phyloP scores from a whole-genome alignment of 2,797 vertebrate species.

The Hephaestus fuliginosus region DNA sequence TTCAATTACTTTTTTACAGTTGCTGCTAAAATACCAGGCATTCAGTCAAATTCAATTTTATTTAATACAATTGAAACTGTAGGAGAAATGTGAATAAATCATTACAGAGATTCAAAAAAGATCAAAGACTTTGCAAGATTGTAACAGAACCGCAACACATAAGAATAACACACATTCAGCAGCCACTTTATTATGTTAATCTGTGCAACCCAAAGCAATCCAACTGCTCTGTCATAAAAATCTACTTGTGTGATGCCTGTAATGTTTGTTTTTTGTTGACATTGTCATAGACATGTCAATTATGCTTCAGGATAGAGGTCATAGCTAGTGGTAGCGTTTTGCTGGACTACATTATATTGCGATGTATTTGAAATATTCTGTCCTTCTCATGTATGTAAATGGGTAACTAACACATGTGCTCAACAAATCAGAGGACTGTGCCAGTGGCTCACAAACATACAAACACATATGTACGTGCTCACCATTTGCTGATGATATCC shows the following conservation, averaged over 20 bases:
- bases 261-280: too few species aligned
- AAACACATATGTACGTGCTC: background rate
- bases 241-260: too few species aligned
- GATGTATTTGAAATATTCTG: background rate
- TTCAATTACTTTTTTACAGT: too few species aligned
- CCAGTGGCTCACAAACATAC: background rate
- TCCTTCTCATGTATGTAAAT: background rate
- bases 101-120: background rate
- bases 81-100: background rate
- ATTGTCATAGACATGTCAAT: background rate
- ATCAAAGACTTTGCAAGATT: too few species aligned
- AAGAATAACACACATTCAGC: too few species aligned
- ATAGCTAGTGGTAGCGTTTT: background rate
- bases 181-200: too few species aligned
- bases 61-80: background rate
- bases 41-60: background rate
- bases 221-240: too few species aligned
- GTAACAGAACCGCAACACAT: too few species aligned
- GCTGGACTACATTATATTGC: background rate
- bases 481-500: constrained; percentile 27
- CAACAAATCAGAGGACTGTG: constrained; percentile 1
- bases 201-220: too few species aligned
- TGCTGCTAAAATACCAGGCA: background rate
- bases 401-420: background rate
- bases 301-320: background rate